Evolutionary conservation across 2,888 invertebrate genomes (phyloP).

Genomic region (Taenaris catops): DNA sequence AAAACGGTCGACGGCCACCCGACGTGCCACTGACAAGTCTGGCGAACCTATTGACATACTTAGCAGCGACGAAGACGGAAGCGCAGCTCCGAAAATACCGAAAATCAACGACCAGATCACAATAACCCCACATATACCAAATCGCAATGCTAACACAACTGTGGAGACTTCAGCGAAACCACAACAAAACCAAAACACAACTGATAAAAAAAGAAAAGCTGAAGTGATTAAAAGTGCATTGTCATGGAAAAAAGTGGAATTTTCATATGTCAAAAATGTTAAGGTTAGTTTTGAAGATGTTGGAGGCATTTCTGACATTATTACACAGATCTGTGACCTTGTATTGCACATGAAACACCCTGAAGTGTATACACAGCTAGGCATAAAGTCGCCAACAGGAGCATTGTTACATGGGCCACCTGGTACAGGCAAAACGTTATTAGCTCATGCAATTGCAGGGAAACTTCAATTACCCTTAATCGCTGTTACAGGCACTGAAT

Average conservation of each 20-base stretch:
- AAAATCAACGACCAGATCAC: slow-evolving; percentile 74
- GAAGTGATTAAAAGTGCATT: slow-evolving; percentile 34
- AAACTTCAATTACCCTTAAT: slow-evolving; percentile 92
- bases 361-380: slow-evolving; percentile 91
- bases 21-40: slow-evolving; percentile 55
- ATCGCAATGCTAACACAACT: slow-evolving; percentile 41
- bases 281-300: slow-evolving; percentile 85
- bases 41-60: slow-evolving; percentile 70
- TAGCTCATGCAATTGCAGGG: slow-evolving; percentile 91
- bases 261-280: slow-evolving; percentile 52
- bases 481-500: slow-evolving; percentile 93
- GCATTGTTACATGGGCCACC: slow-evolving; percentile 97
- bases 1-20: slow-evolving; percentile 56
- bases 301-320: slow-evolving; percentile 88
- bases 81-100: slow-evolving; percentile 63
- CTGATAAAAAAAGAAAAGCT: slow-evolving; percentile 60
- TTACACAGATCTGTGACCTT: slow-evolving; percentile 85
- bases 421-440: slow-evolving; percentile 94
- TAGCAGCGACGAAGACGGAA: slow-evolving; percentile 63
- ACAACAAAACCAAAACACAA: slow-evolving; percentile 42
- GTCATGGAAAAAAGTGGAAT: slow-evolving; percentile 52
- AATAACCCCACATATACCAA: slow-evolving; percentile 66
- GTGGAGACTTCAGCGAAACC: slow-evolving; percentile 40
- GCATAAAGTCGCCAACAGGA: slow-evolving; percentile 93
- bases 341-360: slow-evolving; percentile 94